These are phyloP conservation scores for Drosophila maculinotata DNA, from an alignment of 2,888 invertebrate genomes.

Conservation along the genomic window DNA sequence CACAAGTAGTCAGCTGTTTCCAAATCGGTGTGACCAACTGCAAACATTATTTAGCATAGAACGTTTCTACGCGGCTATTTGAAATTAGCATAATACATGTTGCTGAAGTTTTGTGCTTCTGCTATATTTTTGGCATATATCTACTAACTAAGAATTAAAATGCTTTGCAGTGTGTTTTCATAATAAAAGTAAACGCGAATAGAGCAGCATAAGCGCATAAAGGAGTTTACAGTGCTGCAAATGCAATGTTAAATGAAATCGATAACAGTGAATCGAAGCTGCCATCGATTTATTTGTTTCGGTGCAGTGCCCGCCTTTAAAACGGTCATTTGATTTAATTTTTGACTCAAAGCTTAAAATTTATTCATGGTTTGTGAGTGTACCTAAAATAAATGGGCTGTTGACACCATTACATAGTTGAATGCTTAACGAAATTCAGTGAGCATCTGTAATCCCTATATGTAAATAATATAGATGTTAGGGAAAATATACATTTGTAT, in stretches of 20 bases:
- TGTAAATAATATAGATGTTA: neutral
- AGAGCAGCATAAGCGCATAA: neutral
- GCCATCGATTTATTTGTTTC: neutral
- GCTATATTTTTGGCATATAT: neutral
- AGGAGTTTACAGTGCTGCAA: neutral
- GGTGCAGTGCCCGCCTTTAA: neutral
- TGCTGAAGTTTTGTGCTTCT: neutral
- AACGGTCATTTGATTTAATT: neutral
- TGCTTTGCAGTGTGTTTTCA: neutral
- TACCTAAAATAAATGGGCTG: neutral
- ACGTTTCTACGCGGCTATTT: conserved; percentile 7
- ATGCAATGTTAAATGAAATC: neutral
- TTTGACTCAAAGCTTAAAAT: neutral
- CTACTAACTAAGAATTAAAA: neutral
- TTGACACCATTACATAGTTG: conserved; percentile 12
- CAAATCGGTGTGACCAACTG: conserved; percentile 18
- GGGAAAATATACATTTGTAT: neutral
- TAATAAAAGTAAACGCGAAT: neutral
- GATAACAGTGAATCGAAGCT: neutral
- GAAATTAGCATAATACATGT: neutral
- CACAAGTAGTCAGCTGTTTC: conserved; percentile 42
- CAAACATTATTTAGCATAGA: neutral
- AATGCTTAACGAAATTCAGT: neutral
- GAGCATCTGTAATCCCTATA: neutral
- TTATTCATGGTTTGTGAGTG: neutral